Evolutionary conservation across 2,113 vertebrate genomes (phyloP), one percentile per base, ranked within the genome.

Genomic region (Petroica traversi): DNA sequence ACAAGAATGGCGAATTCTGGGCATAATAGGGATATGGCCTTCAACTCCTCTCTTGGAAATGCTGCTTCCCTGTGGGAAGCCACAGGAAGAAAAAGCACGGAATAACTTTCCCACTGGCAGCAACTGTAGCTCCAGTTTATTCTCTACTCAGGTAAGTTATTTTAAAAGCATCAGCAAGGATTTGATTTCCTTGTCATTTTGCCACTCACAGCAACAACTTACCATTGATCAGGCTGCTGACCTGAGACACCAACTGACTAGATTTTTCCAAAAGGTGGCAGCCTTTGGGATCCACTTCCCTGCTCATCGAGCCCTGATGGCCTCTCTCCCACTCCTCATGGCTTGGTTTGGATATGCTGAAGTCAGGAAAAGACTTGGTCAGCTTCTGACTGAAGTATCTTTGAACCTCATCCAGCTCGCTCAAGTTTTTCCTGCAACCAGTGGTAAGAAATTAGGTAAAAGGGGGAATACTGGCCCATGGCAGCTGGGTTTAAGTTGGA

Each of bases 341-440:
- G 10, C 31, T 92, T 89, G 84, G 93, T 85, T 48, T 85, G 55
- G 71, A 94, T 40, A 63, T 48, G 45, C 67, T 38, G 54, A 92
- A 40, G 54, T 97, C 81, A 11, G 98, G 97, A 66, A 99, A 97
- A 51, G 98, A 95, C 24, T 98, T 96, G 69, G 96, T 97, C 90
- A 99, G 97, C 97, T 99, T 99, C 91, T 96, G 96, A 67, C 84
- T 99, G 97, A 99, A 99, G 96, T 99, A 99, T 55, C 89, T 98
- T 89, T 99, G 99, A 79, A 99, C 99, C 86, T 99, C 98, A 97
- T 99, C 99, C 25, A 99, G 98, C 88, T 99, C 99, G 12, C 94
- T 98, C 49, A 99, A 95, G 96, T 99, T 99, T 95, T 97, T 99
- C 69, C 99, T 99, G 95, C 12, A 92, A 94, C 58, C 29, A 67